Evolutionary conservation across 2,888 invertebrate genomes (phyloP).

Genomic region (Eurois occulta): DNA sequence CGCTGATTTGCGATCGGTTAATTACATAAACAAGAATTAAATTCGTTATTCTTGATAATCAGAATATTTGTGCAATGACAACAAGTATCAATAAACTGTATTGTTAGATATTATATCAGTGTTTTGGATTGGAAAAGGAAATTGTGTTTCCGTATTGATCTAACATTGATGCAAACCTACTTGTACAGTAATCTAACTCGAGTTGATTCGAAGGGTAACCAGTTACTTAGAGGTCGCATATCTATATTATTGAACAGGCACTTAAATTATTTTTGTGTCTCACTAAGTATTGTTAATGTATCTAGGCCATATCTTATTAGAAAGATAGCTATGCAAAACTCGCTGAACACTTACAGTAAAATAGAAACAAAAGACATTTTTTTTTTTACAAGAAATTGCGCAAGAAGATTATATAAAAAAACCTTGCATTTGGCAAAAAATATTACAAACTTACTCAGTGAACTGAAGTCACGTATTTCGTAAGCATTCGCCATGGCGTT

Average conservation of each 20-base stretch:
- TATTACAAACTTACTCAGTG: slow-evolving; percentile 81
- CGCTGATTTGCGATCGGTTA: neutral
- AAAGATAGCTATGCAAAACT: slow-evolving; percentile 38
- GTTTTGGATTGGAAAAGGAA: slow-evolving; percentile 40
- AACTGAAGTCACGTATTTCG: slow-evolving; percentile 81
- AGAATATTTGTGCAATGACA: neutral
- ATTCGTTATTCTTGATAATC: neutral
- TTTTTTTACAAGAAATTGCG: neutral
- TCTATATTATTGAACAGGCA: slow-evolving; percentile 24
- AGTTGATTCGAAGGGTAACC: slow-evolving; percentile 50
- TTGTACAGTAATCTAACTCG: slow-evolving; percentile 7
- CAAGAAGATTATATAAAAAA: slow-evolving; percentile 14
- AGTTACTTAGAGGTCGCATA: slow-evolving; percentile 28
- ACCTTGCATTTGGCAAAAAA: slow-evolving; percentile 20
- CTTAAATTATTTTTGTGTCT: slow-evolving; percentile 26
- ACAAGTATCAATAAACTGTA: neutral
- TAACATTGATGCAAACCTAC: slow-evolving; percentile 19
- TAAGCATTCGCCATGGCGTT: slow-evolving; percentile 79
- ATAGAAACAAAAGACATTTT: neutral
- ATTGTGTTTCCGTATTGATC: slow-evolving; percentile 45
- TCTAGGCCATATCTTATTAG: slow-evolving; percentile 41
- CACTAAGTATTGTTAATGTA: slow-evolving; percentile 22
- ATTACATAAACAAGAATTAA: neutral
- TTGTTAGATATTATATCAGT: neutral
- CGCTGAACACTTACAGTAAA: slow-evolving; percentile 14